Evolutionary conservation across 2,113 vertebrate species (phyloP).

Genomic region (Silurus glanis): DNA sequence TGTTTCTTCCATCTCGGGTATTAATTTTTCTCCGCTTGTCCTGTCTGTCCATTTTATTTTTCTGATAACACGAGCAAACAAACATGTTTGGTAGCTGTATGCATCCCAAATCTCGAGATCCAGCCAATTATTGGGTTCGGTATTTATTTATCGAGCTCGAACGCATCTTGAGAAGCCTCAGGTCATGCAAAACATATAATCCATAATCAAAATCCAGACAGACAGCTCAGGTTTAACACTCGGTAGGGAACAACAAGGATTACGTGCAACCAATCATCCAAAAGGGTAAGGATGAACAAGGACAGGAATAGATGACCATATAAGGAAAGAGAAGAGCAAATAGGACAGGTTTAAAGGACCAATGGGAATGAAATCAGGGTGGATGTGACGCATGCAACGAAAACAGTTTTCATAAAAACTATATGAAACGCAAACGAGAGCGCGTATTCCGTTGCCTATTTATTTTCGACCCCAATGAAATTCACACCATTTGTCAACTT

Average conservation of each 20-base stretch:
- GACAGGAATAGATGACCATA: neutral
- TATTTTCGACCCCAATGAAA: constrained; percentile 1
- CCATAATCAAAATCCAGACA: neutral
- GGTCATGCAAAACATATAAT: neutral
- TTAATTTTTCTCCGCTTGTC: neutral
- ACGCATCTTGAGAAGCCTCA: neutral
- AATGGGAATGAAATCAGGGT: neutral
- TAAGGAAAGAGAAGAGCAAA: neutral
- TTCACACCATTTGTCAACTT: neutral
- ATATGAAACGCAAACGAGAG: neutral
- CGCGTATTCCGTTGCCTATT: neutral
- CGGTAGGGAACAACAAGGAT: neutral
- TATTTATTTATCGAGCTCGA: neutral
- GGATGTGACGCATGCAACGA: neutral
- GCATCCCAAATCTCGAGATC: neutral
- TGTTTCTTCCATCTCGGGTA: neutral
- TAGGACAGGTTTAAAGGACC: neutral
- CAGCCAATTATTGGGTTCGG: neutral
- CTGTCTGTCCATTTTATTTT: neutral
- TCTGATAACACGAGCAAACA: neutral
- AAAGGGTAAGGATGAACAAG: neutral
- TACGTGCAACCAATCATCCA: neutral
- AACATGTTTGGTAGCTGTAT: neutral
- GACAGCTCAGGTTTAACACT: neutral
- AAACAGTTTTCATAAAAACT: neutral